phyloP scores from a whole-genome alignment of 2,797 vertebrate genomes.

The Helarctos malayanus region DNA sequence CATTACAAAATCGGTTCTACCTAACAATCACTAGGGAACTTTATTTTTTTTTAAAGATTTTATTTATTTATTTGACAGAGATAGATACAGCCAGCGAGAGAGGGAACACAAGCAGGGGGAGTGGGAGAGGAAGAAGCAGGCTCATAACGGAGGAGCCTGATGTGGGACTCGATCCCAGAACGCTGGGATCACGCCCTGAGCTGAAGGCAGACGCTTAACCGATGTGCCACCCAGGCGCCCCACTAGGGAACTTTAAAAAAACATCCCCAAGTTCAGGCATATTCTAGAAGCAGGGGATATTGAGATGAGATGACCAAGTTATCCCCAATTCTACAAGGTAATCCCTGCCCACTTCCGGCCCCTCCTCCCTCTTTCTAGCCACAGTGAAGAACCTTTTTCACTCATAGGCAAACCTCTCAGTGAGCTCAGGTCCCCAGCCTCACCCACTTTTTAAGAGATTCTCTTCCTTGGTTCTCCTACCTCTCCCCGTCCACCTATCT shows the following conservation, averaged over 20 bases:
- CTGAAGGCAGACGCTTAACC: no score
- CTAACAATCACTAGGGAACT: background rate
- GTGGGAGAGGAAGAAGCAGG: no score
- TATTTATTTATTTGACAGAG: no score
- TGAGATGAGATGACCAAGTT: background rate
- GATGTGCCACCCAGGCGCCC: no score
- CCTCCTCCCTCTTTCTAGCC: background rate
- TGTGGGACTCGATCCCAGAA: no score
- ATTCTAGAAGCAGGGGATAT: background rate
- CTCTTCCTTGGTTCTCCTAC: background rate
- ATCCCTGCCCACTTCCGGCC: background rate
- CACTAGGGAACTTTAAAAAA: background rate
- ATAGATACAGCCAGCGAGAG: no score
- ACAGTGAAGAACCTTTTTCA: background rate
- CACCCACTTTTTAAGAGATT: background rate
- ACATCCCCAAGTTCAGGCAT: background rate
- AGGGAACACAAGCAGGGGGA: no score
- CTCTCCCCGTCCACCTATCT: background rate
- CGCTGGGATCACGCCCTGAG: no score
- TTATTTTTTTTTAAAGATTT: no score
- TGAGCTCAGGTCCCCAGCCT: background rate
- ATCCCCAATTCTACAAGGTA: background rate
- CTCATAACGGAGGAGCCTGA: no score
- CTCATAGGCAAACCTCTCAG: background rate
- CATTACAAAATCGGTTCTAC: background rate